Evolutionary conservation across 2,797 vertebrate species (phyloP), one percentile per base, ranked within the genome.

Genomic region (Harpagifer antarcticus): DNA sequence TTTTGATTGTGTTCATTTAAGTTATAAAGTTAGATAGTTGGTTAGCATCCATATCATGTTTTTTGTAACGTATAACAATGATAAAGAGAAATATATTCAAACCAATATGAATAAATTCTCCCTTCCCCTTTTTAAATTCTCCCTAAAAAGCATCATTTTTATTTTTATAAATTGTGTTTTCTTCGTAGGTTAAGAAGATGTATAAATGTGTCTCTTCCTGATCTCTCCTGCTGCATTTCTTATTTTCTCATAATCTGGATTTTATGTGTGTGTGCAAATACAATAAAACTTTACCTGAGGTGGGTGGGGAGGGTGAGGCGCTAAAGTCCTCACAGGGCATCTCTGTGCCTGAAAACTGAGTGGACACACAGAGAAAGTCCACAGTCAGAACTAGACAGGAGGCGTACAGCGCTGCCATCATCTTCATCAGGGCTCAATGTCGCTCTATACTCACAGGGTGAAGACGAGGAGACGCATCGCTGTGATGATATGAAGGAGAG

Each of bases 271-370:
- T 9, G 33, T 37, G 7, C 8, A 37, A 9, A 37, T 37, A 2
- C 37, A 37, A 37, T 37, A 37, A 9, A 37, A 37, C 33, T 37
- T 37, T 37, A 37, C 94, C 93, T 78, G 93, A 90, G 55, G 82
- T 84, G 49, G 94, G 93, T 43, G 47, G 55, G 9, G 82, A 77
- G 20, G 72, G 11, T 2, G 93, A 95, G 45, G 91, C 87, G 54
- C 76, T 58, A 43, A 89, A 16, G 60, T 93, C 89, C 42, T 76
- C 62, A 10, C 94, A 95, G 23, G 76, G 66, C 81, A 94, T 74
- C 63, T 87, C 78, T 70, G 93, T 92, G 31, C 92, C 93, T 77
- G 81, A 85, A 11, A 76, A 2, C 92, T 94, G 92, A 79, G 12
- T 43, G 13, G 54, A 85, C 45, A 84, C 54, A 60, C 52, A 73